A percentile compares a stretch with the other conserved stretches of the same genome.
Evolutionary conservation across 2,797 vertebrate species (phyloP).

Genomic region (Bucorvus abyssinicus): DNA sequence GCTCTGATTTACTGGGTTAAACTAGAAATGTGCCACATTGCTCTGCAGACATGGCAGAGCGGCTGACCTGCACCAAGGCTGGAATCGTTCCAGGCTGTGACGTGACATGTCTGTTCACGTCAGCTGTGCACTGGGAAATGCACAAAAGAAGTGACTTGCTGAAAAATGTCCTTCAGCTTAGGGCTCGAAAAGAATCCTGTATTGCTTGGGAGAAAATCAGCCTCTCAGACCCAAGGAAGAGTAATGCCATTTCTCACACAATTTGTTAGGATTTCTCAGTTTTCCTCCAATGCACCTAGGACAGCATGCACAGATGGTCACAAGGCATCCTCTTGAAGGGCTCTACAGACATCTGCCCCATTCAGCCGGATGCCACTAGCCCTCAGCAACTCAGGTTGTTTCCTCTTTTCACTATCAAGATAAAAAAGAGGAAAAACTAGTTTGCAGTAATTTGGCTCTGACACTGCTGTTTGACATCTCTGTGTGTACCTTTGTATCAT

Average conservation of each 20-base stretch:
- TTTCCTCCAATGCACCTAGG: neutral
- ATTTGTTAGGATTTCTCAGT: neutral
- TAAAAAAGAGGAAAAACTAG: neutral
- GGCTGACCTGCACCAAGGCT: neutral
- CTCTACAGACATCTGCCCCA: neutral
- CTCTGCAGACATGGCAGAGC: neutral
- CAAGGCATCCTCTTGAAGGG: neutral
- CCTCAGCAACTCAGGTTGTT: neutral
- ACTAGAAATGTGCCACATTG: slow-evolving; percentile 11
- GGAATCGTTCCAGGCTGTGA: slow-evolving; percentile 27
- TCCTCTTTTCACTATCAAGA: neutral
- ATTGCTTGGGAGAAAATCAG: neutral
- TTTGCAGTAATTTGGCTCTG: neutral
- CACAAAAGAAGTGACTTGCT: neutral
- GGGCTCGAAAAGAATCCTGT: neutral
- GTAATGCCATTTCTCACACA: neutral
- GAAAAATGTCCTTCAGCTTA: neutral
- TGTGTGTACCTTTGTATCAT: neutral
- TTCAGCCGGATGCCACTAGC: neutral
- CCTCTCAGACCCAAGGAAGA: neutral
- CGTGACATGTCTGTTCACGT: neutral
- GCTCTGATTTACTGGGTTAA: slow-evolving; percentile 24
- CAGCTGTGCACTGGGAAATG: slow-evolving; percentile 28
- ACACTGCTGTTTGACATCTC: neutral
- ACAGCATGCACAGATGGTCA: neutral